phyloP scores from a whole-genome alignment of 2,888 invertebrate species.

The Parasteatoda lunata region DNA sequence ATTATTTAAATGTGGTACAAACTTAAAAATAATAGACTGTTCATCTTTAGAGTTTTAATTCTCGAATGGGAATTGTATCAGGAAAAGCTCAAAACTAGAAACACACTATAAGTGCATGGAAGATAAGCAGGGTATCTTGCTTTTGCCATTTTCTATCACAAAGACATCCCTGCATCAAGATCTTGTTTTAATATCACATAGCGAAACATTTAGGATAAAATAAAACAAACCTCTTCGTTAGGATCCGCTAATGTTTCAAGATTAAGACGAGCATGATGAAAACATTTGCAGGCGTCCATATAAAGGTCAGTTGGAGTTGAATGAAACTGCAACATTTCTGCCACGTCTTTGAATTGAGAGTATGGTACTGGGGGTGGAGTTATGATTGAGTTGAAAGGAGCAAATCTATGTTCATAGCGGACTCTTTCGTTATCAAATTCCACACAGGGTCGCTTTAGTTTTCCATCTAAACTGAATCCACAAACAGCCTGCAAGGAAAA shows the following conservation, averaged over 20 bases:
- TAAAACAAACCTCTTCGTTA: slow-evolving; percentile 82
- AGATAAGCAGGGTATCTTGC: no score
- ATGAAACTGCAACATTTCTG: slow-evolving; percentile 75
- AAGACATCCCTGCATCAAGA: no score
- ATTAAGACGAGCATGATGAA: slow-evolving; percentile 90
- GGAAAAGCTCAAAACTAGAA: no score
- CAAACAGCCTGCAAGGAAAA: slow-evolving; percentile 83
- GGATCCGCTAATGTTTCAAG: slow-evolving; percentile 88
- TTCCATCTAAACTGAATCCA: slow-evolving; percentile 90
- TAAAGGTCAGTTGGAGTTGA: slow-evolving; percentile 77
- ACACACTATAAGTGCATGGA: no score
- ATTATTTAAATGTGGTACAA: neutral
- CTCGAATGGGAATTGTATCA: no score
- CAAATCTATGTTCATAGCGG: slow-evolving; percentile 94
- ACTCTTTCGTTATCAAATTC: slow-evolving; percentile 95
- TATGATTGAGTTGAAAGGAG: slow-evolving; percentile 88
- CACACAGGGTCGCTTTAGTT: slow-evolving; percentile 86
- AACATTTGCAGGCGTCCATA: slow-evolving; percentile 90
- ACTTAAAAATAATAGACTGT: neutral
- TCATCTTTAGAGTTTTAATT: no score
- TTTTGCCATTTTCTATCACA: no score
- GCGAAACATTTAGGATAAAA: no score
- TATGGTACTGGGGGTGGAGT: slow-evolving; percentile 95
- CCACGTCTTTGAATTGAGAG: slow-evolving; percentile 89
- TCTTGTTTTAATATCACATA: no score